Percentiles rank a stretch among this genome's conserved stretches.
Conservation (phyloP, 1,140 invertebrate species). For the Drosophila punjabiensis region DNA sequence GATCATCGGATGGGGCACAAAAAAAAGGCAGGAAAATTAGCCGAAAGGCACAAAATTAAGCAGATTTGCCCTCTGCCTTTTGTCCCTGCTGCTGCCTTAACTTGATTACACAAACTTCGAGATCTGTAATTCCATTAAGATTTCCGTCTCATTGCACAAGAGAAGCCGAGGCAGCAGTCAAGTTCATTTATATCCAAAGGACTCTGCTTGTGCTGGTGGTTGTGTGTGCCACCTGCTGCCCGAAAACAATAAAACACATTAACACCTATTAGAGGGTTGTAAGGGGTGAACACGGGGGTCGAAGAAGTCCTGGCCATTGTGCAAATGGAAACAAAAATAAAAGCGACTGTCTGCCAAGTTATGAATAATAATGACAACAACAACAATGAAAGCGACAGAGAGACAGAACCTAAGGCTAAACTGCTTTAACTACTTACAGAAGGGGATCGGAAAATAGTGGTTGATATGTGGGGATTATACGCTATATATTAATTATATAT, state of each 20-base stretch:
- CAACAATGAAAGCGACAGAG: constrained; percentile 29
- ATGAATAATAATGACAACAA: constrained; percentile 79
- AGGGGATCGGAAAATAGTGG: constrained; percentile 2
- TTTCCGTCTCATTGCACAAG: constrained; percentile 58
- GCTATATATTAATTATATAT: neutral
- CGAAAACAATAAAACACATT: constrained; percentile 73
- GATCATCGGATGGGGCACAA: constrained; percentile 1
- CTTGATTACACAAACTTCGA: constrained; percentile 33
- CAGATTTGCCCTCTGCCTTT: neutral
- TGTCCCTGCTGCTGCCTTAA: neutral
- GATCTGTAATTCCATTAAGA: constrained; percentile 60
- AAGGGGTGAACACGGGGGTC: constrained; percentile 16
- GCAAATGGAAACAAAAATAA: constrained; percentile 76
- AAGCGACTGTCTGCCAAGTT: constrained; percentile 76
- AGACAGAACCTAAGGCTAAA: constrained; percentile 23
- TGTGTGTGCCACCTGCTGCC: constrained; percentile 44
- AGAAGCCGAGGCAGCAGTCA: constrained; percentile 13
- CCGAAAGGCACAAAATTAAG: constrained; percentile 24
- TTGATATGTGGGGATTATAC: neutral
- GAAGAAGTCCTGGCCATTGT: constrained; percentile 58
- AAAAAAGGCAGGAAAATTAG: constrained; percentile 20
- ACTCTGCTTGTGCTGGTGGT: constrained; percentile 11
- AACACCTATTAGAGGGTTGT: constrained; percentile 70
- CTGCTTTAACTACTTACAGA: constrained; percentile 31
- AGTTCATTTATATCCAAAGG: constrained; percentile 51